phyloP scores from a whole-genome alignment of 2,797 vertebrate genomes.

The Columba guinea region DNA sequence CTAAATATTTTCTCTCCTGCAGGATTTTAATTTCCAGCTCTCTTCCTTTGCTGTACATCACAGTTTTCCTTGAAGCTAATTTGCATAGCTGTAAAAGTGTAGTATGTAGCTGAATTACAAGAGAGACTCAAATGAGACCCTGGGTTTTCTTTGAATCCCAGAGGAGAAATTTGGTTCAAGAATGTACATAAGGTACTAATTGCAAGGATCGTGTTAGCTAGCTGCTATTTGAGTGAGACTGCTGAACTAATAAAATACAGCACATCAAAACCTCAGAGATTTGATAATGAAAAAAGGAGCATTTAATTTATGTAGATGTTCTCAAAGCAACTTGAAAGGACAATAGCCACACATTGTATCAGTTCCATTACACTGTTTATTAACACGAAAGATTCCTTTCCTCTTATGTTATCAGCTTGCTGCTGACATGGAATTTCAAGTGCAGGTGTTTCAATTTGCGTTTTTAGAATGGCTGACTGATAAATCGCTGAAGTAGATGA shows the following conservation, averaged over 20 bases:
- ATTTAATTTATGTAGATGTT: constrained; percentile 49
- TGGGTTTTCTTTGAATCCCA: constrained; percentile 52
- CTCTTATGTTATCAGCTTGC: not conserved
- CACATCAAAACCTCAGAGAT: constrained; percentile 28
- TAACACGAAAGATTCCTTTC: not conserved
- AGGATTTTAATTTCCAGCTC: constrained; percentile 50
- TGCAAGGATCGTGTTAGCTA: constrained; percentile 33
- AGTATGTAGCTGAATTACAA: constrained; percentile 25
- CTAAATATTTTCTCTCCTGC: constrained; percentile 58
- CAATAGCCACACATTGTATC: not conserved
- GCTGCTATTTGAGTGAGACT: constrained; percentile 32
- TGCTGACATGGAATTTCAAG: not conserved
- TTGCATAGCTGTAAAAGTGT: constrained; percentile 51
- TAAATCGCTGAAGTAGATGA: not conserved
- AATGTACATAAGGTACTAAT: constrained; percentile 59
- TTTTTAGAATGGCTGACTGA: not conserved
- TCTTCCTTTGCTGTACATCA: constrained; percentile 35
- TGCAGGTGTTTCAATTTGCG: constrained; percentile 2
- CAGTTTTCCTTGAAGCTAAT: constrained; percentile 23
- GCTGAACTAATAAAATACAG: constrained; percentile 44
- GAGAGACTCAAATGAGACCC: constrained; percentile 24
- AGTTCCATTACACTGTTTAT: constrained; percentile 23
- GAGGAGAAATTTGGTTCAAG: constrained; percentile 56
- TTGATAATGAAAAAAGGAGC: constrained; percentile 2
- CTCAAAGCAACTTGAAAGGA: constrained; percentile 39